phyloP scores from a whole-genome alignment of 1,140 invertebrate genomes.

The Caenorhabditis latens region DNA sequence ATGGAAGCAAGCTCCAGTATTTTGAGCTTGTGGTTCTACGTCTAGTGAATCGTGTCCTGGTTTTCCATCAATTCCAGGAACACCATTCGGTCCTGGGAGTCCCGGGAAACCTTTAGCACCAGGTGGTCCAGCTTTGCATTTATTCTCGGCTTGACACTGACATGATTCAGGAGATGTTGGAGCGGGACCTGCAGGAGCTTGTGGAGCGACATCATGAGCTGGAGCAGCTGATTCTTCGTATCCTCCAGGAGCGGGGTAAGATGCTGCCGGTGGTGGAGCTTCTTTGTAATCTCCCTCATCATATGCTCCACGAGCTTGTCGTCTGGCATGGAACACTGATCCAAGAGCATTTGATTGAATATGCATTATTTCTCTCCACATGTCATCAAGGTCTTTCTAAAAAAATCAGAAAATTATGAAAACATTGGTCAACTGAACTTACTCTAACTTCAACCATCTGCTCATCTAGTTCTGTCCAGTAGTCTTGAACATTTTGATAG shows the following conservation, averaged over 20 bases:
- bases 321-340: constrained; percentile 33
- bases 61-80: constrained; percentile 63
- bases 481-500: constrained; percentile 73
- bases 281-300: constrained; percentile 9
- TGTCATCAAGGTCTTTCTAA: constrained; percentile 31
- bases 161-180: constrained; percentile 50
- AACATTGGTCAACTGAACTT: neutral
- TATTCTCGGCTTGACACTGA: constrained; percentile 66
- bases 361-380: constrained; percentile 43
- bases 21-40: constrained; percentile 56
- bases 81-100: constrained; percentile 60
- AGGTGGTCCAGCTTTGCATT: constrained; percentile 44
- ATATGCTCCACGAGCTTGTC: constrained; percentile 32
- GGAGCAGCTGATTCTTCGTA: constrained; percentile 43
- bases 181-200: constrained; percentile 66
- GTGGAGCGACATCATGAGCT: constrained; percentile 60
- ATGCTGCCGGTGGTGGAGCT: neutral
- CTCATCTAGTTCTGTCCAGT: constrained; percentile 74
- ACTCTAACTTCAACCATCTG: constrained; percentile 72
- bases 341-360: constrained; percentile 37
- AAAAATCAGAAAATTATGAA: neutral
- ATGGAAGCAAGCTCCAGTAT: constrained; percentile 60
- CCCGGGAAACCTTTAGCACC: constrained; percentile 40
- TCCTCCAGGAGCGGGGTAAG: constrained; percentile 58
- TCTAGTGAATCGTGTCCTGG: constrained; percentile 61